Evolutionary conservation across 2,113 vertebrate species (phyloP), one percentile per base, ranked within the genome.

Genomic region (Apodemus speciosus): DNA sequence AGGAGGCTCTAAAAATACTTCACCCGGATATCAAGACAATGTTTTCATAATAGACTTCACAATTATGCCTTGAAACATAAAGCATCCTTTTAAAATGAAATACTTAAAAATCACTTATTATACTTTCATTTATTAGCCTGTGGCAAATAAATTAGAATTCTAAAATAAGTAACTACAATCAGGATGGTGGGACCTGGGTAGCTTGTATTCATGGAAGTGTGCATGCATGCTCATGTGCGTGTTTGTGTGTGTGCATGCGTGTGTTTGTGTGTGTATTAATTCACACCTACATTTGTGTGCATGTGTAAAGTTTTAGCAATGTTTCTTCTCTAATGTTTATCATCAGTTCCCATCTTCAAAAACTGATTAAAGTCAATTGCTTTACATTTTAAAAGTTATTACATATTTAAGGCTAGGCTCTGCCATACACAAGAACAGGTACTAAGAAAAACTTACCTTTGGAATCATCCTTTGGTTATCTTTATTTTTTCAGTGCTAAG

Each of bases 81-180:
- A 92, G 94, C 18, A 77, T 9, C 3, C 66, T 14, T 75, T 75
- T 71, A 46, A 93, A 88, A 18, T 93, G 76, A 83, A 92, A 84
- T 56, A 71, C 60, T 75, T 92, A 88, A 93, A 94, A 88, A 80
- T 64, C 38, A 69, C 25, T 66, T 90, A 95, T 73, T 94, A 49
- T 84, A 85, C 27, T 94, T 93, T 84, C 56, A 94, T 85, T 95
- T 88, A 85, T 92, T 77, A 81, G 85, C n/a, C 51, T 94, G 83
- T 84, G 73, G 49, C 79, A 60, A 94, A 93, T 95, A 83, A 86
- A 73, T 96, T 95, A 20, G 58, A 79, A 69, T 93, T 95, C 90
- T 56, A 96, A 95, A 93, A 81, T 43, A 73, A 62, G 32, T 56
- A 23, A 71, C 69, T 73, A 18, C n/a, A 2, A 89, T 43, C 1